phyloP scores from a whole-genome alignment of 2,888 invertebrate species.

The Drosophila anomalipes region DNA sequence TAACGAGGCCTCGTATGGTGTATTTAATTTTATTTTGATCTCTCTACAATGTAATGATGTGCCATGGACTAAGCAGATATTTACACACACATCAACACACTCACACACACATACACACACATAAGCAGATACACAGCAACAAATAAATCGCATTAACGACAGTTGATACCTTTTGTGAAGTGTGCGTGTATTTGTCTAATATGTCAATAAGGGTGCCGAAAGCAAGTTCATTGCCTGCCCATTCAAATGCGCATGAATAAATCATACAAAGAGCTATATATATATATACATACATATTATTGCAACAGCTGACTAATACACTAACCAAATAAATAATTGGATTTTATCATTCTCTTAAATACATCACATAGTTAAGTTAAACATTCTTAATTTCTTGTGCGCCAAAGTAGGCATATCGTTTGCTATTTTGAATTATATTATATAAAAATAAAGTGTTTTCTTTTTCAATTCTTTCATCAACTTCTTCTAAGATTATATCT shows the following conservation, averaged over 20 bases:
- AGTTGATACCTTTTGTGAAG: conserved; percentile 41
- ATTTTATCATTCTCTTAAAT: neutral
- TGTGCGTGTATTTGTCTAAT: conserved; percentile 43
- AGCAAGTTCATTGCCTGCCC: conserved; percentile 28
- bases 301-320: neutral
- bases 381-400: neutral
- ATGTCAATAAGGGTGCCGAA: conserved; percentile 25
- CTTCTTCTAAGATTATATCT: neutral
- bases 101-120: neutral
- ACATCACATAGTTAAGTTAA: neutral
- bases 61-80: conserved; percentile 28
- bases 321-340: neutral
- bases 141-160: conserved; percentile 56
- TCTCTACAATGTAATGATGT: conserved; percentile 36
- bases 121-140: neutral
- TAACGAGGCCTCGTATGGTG: conserved; percentile 1
- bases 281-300: neutral
- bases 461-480: neutral
- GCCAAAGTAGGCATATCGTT: too few relatives aligned
- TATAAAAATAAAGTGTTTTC: neutral
- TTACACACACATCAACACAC: conserved; percentile 1
- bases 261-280: conserved; percentile 12
- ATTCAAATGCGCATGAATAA: conserved; percentile 32
- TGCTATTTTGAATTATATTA: neutral
- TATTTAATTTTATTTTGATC: conserved; percentile 47